A percentile compares a stretch with the other conserved stretches of the same genome.
phyloP scores from a whole-genome alignment of 2,888 invertebrate species.

The Torymus aiolomorphi region DNA sequence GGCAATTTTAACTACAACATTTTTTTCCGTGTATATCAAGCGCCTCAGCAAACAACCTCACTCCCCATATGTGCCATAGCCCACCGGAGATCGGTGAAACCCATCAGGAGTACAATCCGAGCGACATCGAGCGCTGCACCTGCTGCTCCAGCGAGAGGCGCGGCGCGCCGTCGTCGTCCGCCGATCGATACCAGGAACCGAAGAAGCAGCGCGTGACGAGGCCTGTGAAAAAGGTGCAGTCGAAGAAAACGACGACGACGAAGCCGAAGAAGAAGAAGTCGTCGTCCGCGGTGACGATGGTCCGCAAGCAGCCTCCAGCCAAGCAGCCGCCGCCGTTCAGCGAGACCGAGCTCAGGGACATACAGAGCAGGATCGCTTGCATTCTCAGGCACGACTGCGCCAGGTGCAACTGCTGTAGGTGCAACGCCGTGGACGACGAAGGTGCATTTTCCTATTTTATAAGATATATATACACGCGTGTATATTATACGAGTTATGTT shows the following conservation, averaged over 20 bases:
- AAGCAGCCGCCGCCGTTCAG: not conserved
- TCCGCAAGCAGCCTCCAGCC: not conserved
- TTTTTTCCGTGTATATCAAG: no score
- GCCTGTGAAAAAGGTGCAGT: not conserved
- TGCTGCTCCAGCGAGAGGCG: slow-evolving; percentile 18
- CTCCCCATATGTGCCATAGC: not conserved
- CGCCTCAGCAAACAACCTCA: not conserved
- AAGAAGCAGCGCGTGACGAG: no score
- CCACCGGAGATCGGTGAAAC: not conserved
- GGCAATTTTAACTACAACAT: no score
- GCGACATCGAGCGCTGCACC: slow-evolving; percentile 25
- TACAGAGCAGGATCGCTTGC: slow-evolving; percentile 28
- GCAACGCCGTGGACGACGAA: not conserved
- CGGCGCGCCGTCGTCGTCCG: not conserved
- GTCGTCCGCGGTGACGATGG: no score
- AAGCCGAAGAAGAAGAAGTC: not conserved
- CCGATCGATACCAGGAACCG: not conserved
- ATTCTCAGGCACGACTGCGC: slow-evolving; percentile 20
- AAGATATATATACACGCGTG: no score
- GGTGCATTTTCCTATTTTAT: no score
- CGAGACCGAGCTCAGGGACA: slow-evolving; percentile 30
- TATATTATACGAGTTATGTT: no score
- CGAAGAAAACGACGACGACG: slow-evolving; percentile 15
- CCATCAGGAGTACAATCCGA: not conserved
- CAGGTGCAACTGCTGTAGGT: slow-evolving; percentile 46